These are phyloP conservation scores for Chrysolina oricalcia DNA, from an alignment of 2,888 invertebrate species.

Conservation along the genomic window DNA sequence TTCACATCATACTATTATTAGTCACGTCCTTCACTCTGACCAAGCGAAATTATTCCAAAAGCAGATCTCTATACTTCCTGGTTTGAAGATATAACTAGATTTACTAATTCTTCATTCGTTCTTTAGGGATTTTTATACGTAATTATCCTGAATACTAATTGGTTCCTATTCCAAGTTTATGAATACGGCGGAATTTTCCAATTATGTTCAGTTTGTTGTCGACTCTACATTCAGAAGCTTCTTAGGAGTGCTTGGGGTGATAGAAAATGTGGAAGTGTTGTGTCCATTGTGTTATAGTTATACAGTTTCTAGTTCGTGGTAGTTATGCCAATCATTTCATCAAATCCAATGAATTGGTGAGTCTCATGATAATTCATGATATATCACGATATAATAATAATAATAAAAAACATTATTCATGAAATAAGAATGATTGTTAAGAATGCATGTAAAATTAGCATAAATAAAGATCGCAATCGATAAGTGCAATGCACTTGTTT, in stretches of 20 bases:
- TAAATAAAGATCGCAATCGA: too few relatives aligned
- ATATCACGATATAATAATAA: background rate
- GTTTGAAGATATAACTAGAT: background rate
- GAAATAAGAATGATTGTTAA: too few relatives aligned
- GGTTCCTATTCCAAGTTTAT: constrained; percentile 9
- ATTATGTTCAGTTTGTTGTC: constrained; percentile 6
- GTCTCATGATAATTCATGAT: background rate
- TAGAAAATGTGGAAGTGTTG: constrained; percentile 27
- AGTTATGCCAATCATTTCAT: constrained; percentile 16
- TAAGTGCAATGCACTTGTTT: too few relatives aligned
- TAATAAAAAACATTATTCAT: too few relatives aligned
- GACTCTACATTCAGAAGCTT: constrained; percentile 23
- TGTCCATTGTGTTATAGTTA: constrained; percentile 22
- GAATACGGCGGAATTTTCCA: background rate
- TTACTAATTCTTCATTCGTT: background rate
- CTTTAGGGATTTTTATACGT: background rate
- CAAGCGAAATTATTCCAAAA: background rate
- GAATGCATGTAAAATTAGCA: too few relatives aligned
- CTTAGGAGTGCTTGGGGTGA: constrained; percentile 15
- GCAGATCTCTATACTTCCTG: constrained; percentile 3
- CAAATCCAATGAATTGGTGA: constrained; percentile 16
- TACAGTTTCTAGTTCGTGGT: background rate
- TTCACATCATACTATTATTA: background rate
- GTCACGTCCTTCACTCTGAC: constrained; percentile 10
- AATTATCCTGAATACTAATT: constrained; percentile 12